Conservation (phyloP, 2,797 vertebrate genomes). For the Pipistrellus kuhlii region DNA sequence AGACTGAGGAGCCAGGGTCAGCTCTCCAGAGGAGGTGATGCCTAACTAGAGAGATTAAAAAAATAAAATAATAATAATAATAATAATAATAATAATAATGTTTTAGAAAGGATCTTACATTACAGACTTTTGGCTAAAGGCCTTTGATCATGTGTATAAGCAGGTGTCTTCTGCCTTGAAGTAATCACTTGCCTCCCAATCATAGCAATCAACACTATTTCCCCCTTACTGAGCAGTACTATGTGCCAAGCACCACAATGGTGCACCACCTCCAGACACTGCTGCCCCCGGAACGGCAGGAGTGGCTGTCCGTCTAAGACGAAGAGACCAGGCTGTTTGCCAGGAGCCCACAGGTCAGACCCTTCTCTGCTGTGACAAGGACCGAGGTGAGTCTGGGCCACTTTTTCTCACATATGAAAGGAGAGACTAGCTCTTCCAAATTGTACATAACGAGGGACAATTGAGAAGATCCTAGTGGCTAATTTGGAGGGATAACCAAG, state of each 20-base stretch:
- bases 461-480: neutral
- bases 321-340: neutral
- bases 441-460: neutral
- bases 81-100: neutral
- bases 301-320: neutral
- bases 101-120: neutral
- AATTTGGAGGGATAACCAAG: neutral
- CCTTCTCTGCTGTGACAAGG: neutral
- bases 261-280: neutral
- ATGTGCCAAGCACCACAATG: neutral
- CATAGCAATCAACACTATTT: neutral
- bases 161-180: neutral
- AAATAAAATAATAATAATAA: neutral
- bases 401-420: neutral
- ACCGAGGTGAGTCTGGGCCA: neutral
- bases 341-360: neutral
- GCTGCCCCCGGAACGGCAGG: neutral
- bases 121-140: neutral
- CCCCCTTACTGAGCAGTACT: neutral
- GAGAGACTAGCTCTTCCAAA: neutral
- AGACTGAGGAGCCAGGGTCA: neutral
- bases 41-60: neutral
- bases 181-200: neutral
- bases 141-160: neutral
- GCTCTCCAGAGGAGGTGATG: neutral